These are phyloP conservation scores for Momotus momota DNA, from an alignment of 2,797 vertebrate species.

Conservation along the genomic window DNA sequence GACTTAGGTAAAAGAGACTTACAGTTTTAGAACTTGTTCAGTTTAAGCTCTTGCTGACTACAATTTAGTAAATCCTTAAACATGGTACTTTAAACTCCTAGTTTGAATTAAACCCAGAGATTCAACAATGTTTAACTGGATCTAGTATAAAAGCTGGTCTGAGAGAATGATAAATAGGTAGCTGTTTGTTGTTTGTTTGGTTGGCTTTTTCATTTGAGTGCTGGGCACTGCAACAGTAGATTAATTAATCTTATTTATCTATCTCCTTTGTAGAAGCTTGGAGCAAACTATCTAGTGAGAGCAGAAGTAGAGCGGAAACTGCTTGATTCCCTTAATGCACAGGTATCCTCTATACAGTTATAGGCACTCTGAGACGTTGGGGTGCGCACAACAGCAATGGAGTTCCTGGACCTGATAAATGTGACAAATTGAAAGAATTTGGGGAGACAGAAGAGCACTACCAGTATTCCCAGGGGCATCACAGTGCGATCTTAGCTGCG, in stretches of 20 bases:
- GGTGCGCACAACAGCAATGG: neutral
- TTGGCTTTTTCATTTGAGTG: neutral
- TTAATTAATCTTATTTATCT: conserved; percentile 65
- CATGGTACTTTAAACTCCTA: neutral
- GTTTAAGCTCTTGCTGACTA: neutral
- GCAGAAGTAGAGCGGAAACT: neutral
- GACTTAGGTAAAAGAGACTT: neutral
- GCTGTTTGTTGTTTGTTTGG: neutral
- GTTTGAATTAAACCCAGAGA: neutral
- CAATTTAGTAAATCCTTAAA: neutral
- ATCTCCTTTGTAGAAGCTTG: conserved; percentile 23
- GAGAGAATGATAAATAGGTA: conserved; percentile 40
- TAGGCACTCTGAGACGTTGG: neutral
- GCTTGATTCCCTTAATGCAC: neutral
- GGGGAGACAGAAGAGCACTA: neutral
- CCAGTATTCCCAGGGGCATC: neutral
- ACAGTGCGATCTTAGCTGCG: fast-evolving
- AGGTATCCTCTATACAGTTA: conserved; percentile 17
- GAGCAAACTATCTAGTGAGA: conserved; percentile 42
- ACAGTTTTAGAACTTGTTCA: neutral
- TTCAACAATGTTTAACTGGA: neutral
- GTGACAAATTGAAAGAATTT: neutral
- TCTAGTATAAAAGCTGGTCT: neutral
- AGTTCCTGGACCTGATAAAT: neutral
- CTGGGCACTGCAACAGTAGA: neutral